Evolutionary conservation across 1,140 invertebrate species (phyloP).

Genomic region (Telenomus remus): DNA sequence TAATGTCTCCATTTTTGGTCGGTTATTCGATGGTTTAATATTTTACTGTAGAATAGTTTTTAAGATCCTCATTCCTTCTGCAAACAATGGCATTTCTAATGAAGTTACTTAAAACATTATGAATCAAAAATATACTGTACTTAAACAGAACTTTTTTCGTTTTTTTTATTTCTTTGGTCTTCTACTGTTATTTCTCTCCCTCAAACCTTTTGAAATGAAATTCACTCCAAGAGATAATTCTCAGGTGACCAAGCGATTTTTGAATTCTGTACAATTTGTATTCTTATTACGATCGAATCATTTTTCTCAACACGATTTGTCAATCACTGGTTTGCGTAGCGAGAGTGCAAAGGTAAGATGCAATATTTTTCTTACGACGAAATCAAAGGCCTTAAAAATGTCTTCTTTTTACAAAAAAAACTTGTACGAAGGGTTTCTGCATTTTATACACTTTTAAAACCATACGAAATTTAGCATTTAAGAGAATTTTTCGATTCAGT

Average conservation of each 20-base stretch:
- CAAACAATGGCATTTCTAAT: conserved; percentile 53
- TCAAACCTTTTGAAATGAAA: conserved; percentile 64
- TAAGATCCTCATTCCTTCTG: conserved; percentile 57
- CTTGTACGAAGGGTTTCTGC: background rate
- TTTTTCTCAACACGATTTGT: conserved; percentile 40
- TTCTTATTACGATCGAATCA: background rate
- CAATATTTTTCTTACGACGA: conserved; percentile 36
- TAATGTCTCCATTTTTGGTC: conserved; percentile 39
- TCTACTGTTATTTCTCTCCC: conserved; percentile 28
- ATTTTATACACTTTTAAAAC: too few species aligned
- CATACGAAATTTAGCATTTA: too few species aligned
- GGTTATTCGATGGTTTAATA: conserved; percentile 56
- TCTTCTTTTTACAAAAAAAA: conserved; percentile 14
- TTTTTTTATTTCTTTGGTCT: conserved; percentile 17
- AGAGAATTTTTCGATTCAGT: background rate
- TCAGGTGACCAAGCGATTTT: conserved; percentile 43
- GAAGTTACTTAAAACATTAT: conserved; percentile 60
- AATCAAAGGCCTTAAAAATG: conserved; percentile 5
- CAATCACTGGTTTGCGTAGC: conserved; percentile 43
- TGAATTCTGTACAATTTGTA: conserved; percentile 16
- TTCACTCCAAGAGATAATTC: conserved; percentile 39
- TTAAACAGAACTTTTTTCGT: conserved; percentile 40
- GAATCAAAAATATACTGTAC: conserved; percentile 32
- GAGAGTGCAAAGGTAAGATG: conserved; percentile 35
- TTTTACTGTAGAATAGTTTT: conserved; percentile 58